phyloP scores from a whole-genome alignment of 2,113 vertebrate species.

The Lagopus muta region DNA sequence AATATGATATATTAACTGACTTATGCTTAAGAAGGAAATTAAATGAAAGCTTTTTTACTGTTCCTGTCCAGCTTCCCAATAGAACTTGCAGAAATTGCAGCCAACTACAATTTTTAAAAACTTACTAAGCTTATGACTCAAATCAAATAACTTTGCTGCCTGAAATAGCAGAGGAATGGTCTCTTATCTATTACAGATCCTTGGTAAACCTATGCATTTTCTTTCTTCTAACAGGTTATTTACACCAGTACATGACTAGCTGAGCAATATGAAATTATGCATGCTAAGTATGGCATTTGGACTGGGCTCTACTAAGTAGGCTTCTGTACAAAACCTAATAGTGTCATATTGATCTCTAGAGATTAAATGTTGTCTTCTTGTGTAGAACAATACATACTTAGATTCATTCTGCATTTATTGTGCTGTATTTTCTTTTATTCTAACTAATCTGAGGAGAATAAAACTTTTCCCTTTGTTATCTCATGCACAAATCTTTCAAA shows the following conservation, averaged over 20 bases:
- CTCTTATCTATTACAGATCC: neutral
- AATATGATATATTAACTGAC: neutral
- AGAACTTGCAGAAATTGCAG: neutral
- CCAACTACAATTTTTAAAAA: neutral
- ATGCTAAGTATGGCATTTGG: neutral
- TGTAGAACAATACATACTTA: conserved; percentile 46
- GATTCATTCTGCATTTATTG: neutral
- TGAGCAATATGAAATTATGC: neutral
- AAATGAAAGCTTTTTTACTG: neutral
- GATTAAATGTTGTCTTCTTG: conserved; percentile 20
- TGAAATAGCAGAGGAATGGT: neutral
- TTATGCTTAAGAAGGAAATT: neutral
- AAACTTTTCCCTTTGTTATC: conserved; percentile 55
- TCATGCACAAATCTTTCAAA: conserved; percentile 43
- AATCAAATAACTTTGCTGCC: neutral
- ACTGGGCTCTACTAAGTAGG: neutral
- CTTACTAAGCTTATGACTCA: neutral
- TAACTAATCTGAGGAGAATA: conserved; percentile 40
- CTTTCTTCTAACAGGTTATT: neutral
- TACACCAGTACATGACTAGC: neutral
- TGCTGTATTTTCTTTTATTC: conserved; percentile 39
- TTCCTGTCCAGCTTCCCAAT: neutral
- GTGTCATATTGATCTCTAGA: neutral
- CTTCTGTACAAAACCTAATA: conserved; percentile 8
- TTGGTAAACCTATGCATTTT: neutral